These are phyloP conservation scores for Eupithecia dodoneata DNA, from an alignment of 2,888 invertebrate genomes.

Conservation along the genomic window DNA sequence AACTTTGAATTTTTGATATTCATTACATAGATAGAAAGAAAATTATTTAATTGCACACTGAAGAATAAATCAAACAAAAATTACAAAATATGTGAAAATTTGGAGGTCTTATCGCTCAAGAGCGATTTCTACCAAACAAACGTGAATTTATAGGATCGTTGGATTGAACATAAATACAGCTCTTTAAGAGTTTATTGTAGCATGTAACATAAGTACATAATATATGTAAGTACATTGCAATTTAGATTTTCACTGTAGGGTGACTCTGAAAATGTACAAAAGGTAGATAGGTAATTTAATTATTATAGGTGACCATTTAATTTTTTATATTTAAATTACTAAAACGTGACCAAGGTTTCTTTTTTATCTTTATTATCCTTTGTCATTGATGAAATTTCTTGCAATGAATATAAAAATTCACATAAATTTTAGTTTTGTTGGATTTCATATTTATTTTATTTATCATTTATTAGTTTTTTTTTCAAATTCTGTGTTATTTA, in stretches of 20 bases:
- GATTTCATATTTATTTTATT: too few relatives aligned
- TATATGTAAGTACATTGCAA: background rate
- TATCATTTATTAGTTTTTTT: too few relatives aligned
- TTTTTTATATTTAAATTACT: slow-evolving; percentile 43
- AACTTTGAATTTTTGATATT: background rate
- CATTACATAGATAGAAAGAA: background rate
- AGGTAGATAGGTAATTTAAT: slow-evolving; percentile 23
- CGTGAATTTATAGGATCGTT: too few relatives aligned
- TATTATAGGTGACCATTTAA: slow-evolving; percentile 46
- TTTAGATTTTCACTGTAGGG: background rate
- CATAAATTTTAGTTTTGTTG: background rate
- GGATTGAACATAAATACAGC: too few relatives aligned
- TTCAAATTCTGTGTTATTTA: too few relatives aligned
- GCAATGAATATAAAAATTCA: slow-evolving; percentile 3
- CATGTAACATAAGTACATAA: too few relatives aligned
- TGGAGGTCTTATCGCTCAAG: too few relatives aligned
- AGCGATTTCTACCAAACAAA: too few relatives aligned
- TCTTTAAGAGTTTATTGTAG: background rate
- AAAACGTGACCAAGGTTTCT: slow-evolving; percentile 44
- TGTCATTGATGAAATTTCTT: slow-evolving; percentile 11
- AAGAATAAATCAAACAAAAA: too few relatives aligned
- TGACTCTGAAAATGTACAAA: slow-evolving; percentile 35
- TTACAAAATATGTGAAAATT: too few relatives aligned
- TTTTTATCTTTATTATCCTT: slow-evolving; percentile 42
- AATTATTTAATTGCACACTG: too few relatives aligned